A percentile compares a stretch with the other conserved stretches of the same genome.
phyloP scores from a whole-genome alignment of 1,140 invertebrate genomes.

The Planococcus citri region DNA sequence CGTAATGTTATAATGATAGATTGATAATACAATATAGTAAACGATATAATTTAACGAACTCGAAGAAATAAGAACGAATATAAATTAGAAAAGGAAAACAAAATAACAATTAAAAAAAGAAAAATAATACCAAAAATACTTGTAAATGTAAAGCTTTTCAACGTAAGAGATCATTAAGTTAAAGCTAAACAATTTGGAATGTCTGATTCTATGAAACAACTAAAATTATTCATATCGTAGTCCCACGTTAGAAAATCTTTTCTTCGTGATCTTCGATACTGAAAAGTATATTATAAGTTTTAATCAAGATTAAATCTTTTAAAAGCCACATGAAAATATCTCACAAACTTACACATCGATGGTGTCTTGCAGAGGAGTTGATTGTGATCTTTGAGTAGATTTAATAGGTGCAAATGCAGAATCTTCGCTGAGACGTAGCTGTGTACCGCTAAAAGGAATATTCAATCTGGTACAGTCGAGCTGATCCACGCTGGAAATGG shows the following conservation, averaged over 20 bases:
- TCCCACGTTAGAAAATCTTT: background rate
- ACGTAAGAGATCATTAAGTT: slow-evolving; percentile 9
- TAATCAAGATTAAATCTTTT: too few species aligned
- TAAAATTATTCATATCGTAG: background rate
- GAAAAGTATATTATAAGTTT: too few species aligned
- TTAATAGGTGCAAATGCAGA: slow-evolving; percentile 11
- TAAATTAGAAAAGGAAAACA: too few species aligned
- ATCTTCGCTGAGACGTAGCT: background rate
- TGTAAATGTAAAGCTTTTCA: slow-evolving; percentile 6
- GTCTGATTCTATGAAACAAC: background rate
- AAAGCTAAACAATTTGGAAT: slow-evolving; percentile 8
- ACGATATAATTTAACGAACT: too few species aligned
- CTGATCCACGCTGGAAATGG: background rate
- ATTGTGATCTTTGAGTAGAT: background rate
- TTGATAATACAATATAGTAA: too few species aligned
- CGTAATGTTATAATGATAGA: too few species aligned
- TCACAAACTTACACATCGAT: background rate
- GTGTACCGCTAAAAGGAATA: background rate
- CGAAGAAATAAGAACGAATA: too few species aligned
- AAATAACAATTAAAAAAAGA: background rate
- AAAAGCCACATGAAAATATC: too few species aligned
- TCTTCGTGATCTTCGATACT: background rate
- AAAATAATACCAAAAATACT: background rate
- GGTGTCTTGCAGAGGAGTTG: background rate
- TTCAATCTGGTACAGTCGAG: background rate